A percentile compares a stretch with the other conserved stretches of the same genome.
Evolutionary conservation across 2,797 vertebrate genomes (phyloP).

Genomic region (Hoplostethus mediterraneus): DNA sequence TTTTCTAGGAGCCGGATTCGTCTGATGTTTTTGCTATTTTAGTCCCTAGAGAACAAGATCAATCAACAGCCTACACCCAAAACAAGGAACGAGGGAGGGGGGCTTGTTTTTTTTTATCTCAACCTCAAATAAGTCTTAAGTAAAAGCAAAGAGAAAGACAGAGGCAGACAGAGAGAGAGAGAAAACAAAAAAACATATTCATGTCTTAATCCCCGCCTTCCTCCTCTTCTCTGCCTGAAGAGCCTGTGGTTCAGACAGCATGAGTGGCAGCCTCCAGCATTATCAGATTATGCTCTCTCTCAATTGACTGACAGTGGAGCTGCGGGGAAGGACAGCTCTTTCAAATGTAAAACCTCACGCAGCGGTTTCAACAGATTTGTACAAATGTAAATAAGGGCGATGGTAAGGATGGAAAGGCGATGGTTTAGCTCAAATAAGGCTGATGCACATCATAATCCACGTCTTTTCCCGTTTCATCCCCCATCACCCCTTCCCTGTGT

Average conservation of each 20-base stretch:
- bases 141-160: not conserved
- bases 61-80: not conserved
- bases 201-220: not conserved
- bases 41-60: not conserved
- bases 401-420: not conserved
- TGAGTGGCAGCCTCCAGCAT: not conserved
- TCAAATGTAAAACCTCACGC: not conserved
- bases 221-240: not conserved
- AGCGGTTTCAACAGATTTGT: not conserved
- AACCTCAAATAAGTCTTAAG: not conserved
- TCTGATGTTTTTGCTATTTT: not conserved
- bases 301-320: constrained; percentile 12
- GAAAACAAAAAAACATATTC: not conserved
- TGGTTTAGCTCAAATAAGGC: not conserved
- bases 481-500: not conserved
- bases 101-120: not conserved
- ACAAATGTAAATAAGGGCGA: not conserved
- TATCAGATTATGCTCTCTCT: not conserved
- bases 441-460: not conserved
- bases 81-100: not conserved
- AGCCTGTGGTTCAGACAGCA: not conserved
- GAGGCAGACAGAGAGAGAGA: too few relatives aligned
- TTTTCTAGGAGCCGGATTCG: not conserved
- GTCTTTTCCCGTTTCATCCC: not conserved
- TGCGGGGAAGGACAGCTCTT: constrained; percentile 6